These are phyloP conservation scores for Spisula solida DNA, from an alignment of 2,888 invertebrate species.

Conservation along the genomic window DNA sequence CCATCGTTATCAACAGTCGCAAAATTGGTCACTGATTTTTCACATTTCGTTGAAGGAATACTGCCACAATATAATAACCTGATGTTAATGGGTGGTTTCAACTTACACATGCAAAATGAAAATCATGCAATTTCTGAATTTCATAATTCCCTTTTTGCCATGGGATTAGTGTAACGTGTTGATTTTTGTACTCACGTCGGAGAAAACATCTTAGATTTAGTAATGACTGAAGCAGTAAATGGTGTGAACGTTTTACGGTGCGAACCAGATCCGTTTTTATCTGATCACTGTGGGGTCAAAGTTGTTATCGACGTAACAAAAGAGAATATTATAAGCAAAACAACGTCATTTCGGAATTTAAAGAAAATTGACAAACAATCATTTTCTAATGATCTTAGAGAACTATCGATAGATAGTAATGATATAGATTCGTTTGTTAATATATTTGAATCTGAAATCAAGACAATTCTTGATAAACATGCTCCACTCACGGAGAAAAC, in stretches of 20 bases:
- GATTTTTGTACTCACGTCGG: constrained; percentile 25
- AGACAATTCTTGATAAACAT: constrained; percentile 29
- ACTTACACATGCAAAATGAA: constrained; percentile 19
- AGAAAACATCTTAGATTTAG: constrained; percentile 27
- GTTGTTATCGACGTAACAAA: constrained; percentile 1
- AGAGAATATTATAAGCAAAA: background rate
- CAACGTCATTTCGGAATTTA: background rate
- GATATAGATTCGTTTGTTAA: constrained; percentile 8
- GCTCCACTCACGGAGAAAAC: background rate
- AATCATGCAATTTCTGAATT: constrained; percentile 12
- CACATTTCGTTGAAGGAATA: background rate
- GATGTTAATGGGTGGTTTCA: no score
- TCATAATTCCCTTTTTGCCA: constrained; percentile 37
- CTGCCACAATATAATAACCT: no score
- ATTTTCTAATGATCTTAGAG: background rate
- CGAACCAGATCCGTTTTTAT: constrained; percentile 32
- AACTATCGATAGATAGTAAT: background rate
- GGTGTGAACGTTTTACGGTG: constrained; percentile 30
- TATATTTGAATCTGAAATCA: background rate
- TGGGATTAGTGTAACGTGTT: constrained; percentile 40
- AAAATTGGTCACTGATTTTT: background rate
- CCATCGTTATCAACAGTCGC: background rate
- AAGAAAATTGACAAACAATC: background rate
- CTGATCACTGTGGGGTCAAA: constrained; percentile 41
- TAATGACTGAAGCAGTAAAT: no score